phyloP scores from a whole-genome alignment of 2,797 vertebrate species.

The Xyrichtys novacula region DNA sequence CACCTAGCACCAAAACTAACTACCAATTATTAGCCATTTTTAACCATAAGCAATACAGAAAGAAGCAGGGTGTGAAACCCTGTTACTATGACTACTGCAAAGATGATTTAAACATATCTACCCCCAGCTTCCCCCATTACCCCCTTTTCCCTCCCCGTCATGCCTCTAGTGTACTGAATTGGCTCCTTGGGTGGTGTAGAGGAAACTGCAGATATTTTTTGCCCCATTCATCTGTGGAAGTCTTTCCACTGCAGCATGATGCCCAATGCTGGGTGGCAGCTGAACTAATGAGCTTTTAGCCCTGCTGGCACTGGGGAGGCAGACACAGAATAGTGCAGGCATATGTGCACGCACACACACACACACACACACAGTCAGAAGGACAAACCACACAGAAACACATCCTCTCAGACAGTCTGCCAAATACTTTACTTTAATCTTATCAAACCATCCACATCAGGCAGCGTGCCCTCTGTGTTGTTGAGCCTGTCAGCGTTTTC shows the following conservation, averaged over 20 bases:
- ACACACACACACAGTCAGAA: conserved; percentile 29
- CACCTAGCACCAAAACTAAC: neutral
- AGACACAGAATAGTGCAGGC: conserved; percentile 50
- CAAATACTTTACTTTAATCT: conserved; percentile 88
- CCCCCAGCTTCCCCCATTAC: neutral
- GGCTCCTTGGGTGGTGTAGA: conserved; percentile 33
- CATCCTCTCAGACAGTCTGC: conserved; percentile 77
- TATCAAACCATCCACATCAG: conserved; percentile 88
- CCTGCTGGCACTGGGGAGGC: conserved; percentile 62
- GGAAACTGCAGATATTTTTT: conserved; percentile 30
- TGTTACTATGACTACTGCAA: neutral
- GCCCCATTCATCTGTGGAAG: conserved; percentile 41
- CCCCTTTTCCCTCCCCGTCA: neutral
- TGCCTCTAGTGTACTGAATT: conserved; percentile 20
- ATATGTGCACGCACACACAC: conserved; percentile 12
- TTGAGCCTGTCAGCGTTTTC: conserved; percentile 83
- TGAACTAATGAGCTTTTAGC: conserved; percentile 85
- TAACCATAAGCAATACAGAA: conserved; percentile 13
- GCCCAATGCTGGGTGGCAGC: conserved; percentile 68
- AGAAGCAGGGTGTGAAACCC: neutral
- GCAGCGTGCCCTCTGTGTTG: conserved; percentile 72
- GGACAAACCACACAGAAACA: conserved; percentile 59
- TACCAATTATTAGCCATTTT: conserved; percentile 25
- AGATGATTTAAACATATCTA: conserved; percentile 13
- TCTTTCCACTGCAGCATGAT: conserved; percentile 54